These are phyloP conservation scores for Hucho hucho DNA, from an alignment of 2,113 vertebrate species.

Conservation along the genomic window DNA sequence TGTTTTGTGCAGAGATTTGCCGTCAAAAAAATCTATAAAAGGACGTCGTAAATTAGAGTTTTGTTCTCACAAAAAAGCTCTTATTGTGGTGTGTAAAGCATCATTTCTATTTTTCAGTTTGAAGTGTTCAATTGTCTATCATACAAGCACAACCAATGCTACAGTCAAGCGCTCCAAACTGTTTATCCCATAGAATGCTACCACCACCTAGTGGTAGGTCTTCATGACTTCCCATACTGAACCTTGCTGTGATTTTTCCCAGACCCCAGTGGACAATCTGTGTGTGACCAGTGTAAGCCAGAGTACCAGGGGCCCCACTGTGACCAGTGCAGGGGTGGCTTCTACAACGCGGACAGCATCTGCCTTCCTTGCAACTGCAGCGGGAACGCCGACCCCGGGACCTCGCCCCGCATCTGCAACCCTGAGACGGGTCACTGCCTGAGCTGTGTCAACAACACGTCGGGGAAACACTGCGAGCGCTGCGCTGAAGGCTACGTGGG, in stretches of 20 bases:
- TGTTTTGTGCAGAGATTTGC: too few species aligned
- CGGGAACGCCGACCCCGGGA: conserved; percentile 70
- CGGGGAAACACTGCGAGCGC: conserved; percentile 73
- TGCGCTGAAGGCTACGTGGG: conserved; percentile 75
- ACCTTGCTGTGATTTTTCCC: conserved; percentile 3
- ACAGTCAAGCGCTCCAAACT: too few species aligned
- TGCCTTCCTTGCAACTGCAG: conserved; percentile 77
- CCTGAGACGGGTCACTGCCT: conserved; percentile 78
- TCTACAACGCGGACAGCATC: conserved; percentile 81
- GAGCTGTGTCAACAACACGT: conserved; percentile 77
- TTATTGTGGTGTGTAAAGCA: too few species aligned
- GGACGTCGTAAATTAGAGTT: too few species aligned
- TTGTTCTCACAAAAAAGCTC: too few species aligned
- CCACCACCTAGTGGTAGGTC: neutral
- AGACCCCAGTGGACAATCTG: conserved; percentile 56
- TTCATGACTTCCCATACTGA: neutral
- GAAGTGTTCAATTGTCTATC: too few species aligned
- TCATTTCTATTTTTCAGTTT: too few species aligned
- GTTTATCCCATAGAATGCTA: neutral
- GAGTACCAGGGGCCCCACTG: conserved; percentile 79
- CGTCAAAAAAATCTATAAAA: too few species aligned
- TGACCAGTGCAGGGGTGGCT: conserved; percentile 73
- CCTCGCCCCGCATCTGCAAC: conserved; percentile 68
- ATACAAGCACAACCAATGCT: too few species aligned
- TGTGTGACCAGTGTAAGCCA: conserved; percentile 72